Conservation (phyloP, 2,113 vertebrate species). For the Petromus typicus region DNA sequence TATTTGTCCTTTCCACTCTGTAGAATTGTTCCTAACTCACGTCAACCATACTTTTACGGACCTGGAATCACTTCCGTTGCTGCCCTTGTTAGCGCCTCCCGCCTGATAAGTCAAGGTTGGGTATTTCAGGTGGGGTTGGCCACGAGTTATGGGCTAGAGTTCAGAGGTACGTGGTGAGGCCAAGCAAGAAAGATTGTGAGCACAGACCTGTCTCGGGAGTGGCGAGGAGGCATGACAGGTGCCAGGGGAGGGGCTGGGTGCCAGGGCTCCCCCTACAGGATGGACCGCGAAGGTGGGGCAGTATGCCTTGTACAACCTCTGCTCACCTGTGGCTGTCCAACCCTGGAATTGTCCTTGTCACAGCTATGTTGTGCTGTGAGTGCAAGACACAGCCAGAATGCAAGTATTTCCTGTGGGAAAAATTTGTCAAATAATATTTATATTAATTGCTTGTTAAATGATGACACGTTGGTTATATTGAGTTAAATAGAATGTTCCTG, state of each 20-base stretch:
- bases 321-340: background rate
- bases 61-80: background rate
- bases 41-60: background rate
- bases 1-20: background rate
- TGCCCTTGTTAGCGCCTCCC: background rate
- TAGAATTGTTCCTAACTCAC: background rate
- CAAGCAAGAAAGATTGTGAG: background rate
- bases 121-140: accelerated
- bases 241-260: too few relatives aligned
- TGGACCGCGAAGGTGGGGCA: background rate
- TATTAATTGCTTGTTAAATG: background rate
- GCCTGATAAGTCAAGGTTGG: background rate
- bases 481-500: background rate
- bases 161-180: background rate
- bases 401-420: background rate
- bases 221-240: background rate
- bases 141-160: background rate
- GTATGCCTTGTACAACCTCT: background rate
- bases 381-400: background rate
- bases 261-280: background rate
- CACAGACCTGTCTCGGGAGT: background rate
- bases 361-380: background rate
- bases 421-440: background rate
- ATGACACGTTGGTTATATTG: background rate
- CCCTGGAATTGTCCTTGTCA: background rate